These are phyloP conservation scores for Oceanodroma tethys DNA, from an alignment of 2,113 vertebrate genomes.

Conservation along the genomic window DNA sequence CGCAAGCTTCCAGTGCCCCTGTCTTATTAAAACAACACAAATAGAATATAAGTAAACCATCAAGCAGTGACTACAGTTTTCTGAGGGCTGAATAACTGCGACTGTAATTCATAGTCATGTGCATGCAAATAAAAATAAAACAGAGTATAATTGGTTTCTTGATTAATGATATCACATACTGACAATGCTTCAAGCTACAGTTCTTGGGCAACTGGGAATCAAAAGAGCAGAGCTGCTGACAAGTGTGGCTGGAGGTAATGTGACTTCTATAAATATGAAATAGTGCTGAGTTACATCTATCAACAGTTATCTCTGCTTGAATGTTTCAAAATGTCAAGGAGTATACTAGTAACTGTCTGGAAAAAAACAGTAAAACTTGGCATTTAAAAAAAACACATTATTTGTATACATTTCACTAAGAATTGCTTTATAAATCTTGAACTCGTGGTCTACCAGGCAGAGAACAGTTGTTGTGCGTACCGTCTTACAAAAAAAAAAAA, in stretches of 20 bases:
- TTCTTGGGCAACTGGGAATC: conserved; percentile 53
- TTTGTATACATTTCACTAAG: not conserved
- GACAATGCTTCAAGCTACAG: conserved; percentile 36
- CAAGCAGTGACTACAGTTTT: not conserved
- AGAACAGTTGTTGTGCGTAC: not conserved
- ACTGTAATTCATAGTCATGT: not conserved
- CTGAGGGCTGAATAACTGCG: conserved; percentile 9
- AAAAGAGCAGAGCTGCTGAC: conserved; percentile 65
- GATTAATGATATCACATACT: conserved; percentile 64
- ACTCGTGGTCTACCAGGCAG: not conserved
- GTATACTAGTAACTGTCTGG: not conserved
- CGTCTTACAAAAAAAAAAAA: not conserved
- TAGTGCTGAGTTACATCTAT: conserved; percentile 49
- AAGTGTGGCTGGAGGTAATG: conserved; percentile 54
- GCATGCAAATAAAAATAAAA: conserved; percentile 32
- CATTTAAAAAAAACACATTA: not conserved
- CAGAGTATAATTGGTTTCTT: conserved; percentile 39
- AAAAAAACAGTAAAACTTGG: not conserved
- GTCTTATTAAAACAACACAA: not conserved
- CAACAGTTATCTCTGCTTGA: conserved; percentile 44
- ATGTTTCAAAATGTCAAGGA: conserved; percentile 54
- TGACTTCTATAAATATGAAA: conserved; percentile 65
- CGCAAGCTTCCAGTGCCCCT: not conserved
- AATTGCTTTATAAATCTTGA: not conserved
- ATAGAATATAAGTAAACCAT: not conserved